Percentiles rank a stretch among this genome's conserved stretches.
These are phyloP conservation scores for Mamestra configurata DNA, from an alignment of 1,140 invertebrate genomes.

Conservation along the genomic window DNA sequence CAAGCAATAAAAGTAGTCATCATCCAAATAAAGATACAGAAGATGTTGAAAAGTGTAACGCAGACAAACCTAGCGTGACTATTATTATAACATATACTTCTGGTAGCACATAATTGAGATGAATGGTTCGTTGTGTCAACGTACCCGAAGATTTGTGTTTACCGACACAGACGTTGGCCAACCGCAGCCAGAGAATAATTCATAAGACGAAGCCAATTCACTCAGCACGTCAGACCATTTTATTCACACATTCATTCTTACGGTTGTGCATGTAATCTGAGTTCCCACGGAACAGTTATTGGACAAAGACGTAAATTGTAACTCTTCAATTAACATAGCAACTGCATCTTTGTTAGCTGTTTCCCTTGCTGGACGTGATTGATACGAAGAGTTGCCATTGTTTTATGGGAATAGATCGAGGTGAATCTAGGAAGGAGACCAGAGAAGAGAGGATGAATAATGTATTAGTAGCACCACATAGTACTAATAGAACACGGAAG, in stretches of 20 bases:
- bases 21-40: not conserved
- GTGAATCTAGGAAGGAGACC: not conserved
- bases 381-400: not conserved
- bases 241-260: conserved; percentile 40
- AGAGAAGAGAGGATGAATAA: not conserved
- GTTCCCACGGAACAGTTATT: conserved; percentile 32
- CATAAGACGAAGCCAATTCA: conserved; percentile 22
- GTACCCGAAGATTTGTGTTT: conserved; percentile 42
- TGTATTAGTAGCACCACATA: too few species aligned
- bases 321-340: conserved; percentile 14
- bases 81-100: conserved; percentile 18
- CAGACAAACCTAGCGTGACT: conserved; percentile 30
- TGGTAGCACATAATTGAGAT: conserved; percentile 56
- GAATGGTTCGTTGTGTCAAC: conserved; percentile 54
- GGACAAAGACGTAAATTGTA: conserved; percentile 23
- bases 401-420: not conserved
- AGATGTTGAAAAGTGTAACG: conserved; percentile 2
- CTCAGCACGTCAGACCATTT: conserved; percentile 8
- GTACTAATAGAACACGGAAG: too few species aligned
- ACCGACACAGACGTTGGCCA: conserved; percentile 28
- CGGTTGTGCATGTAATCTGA: conserved; percentile 19
- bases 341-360: not conserved
- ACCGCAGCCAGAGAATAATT: conserved; percentile 35
- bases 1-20: not conserved
- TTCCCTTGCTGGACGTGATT: not conserved